phyloP scores from a whole-genome alignment of 64 coral and sea anemone genomes.

The Porites lutea region DNA sequence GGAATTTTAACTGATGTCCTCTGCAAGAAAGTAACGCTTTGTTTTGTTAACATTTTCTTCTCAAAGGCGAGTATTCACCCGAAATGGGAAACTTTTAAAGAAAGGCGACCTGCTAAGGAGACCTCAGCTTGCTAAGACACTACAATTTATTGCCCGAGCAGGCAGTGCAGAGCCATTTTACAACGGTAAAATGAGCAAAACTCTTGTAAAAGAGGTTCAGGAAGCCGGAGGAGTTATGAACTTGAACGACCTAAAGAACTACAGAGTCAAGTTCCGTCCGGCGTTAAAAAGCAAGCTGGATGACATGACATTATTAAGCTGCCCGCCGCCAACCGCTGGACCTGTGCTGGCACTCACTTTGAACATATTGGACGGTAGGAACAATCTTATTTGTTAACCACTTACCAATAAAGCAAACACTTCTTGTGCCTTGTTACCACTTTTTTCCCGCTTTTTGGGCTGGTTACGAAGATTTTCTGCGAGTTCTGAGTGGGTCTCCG shows the following conservation, averaged over 20 bases:
- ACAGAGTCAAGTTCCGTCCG: conserved; percentile 80
- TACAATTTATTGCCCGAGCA: conserved; percentile 76
- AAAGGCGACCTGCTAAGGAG: conserved; percentile 86
- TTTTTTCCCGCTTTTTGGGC: background rate
- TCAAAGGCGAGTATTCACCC: conserved; percentile 77
- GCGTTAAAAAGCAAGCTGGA: conserved; percentile 79
- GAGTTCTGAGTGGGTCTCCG: too few relatives aligned
- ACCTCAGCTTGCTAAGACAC: conserved; percentile 80
- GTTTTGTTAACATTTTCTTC: too few relatives aligned
- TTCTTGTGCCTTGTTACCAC: background rate
- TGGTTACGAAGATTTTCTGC: too few relatives aligned
- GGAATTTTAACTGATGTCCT: too few relatives aligned
- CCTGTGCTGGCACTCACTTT: conserved; percentile 92
- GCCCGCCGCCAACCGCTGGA: conserved; percentile 91
- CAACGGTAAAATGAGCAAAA: conserved; percentile 74
- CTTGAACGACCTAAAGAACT: conserved; percentile 88
- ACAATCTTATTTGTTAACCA: background rate
- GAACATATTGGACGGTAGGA: conserved; percentile 88
- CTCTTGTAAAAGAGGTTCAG: conserved; percentile 83
- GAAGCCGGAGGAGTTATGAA: conserved; percentile 75
- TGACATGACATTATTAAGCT: conserved; percentile 74
- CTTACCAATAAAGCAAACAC: too few relatives aligned
- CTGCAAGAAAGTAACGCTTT: too few relatives aligned
- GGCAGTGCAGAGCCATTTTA: conserved; percentile 89
- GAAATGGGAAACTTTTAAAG: conserved; percentile 79